phyloP scores from a whole-genome alignment of 2,113 vertebrate genomes.

The Microcebus tavaratra region DNA sequence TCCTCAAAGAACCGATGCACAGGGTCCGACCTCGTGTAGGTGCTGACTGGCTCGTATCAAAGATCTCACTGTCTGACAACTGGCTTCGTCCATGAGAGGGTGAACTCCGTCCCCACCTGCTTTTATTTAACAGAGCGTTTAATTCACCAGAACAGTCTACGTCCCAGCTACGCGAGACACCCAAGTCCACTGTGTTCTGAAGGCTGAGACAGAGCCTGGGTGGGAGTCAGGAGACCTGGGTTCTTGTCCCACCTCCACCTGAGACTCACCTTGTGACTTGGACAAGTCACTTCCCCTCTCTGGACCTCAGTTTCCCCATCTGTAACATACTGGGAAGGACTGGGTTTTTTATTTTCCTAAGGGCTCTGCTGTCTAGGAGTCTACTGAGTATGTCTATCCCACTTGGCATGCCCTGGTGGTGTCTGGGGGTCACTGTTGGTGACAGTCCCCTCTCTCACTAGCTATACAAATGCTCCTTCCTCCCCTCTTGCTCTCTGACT shows the following conservation, averaged over 20 bases:
- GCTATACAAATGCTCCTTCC: neutral
- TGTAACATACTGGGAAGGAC: neutral
- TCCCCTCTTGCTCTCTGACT: neutral
- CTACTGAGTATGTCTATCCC: no score
- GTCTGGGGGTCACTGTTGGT: no score
- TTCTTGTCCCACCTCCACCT: slow-evolving; percentile 64
- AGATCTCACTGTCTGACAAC: neutral
- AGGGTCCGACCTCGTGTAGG: neutral
- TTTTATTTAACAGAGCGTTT: neutral
- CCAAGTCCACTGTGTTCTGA: neutral
- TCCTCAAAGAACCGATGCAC: neutral
- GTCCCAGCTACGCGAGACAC: neutral
- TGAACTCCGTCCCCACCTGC: neutral
- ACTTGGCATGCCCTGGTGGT: neutral
- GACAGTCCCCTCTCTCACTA: neutral
- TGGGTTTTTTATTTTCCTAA: neutral
- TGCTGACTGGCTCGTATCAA: rapidly evolving
- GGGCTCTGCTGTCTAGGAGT: neutral
- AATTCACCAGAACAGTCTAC: neutral
- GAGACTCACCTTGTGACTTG: slow-evolving; percentile 58
- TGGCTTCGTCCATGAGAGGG: neutral
- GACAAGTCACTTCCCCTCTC: slow-evolving; percentile 74
- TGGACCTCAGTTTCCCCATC: slow-evolving; percentile 74
- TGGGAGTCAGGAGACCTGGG: slow-evolving; percentile 75
- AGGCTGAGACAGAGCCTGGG: neutral